Evolutionary conservation across 2,888 invertebrate genomes (phyloP).

Genomic region (Laothoe populi): DNA sequence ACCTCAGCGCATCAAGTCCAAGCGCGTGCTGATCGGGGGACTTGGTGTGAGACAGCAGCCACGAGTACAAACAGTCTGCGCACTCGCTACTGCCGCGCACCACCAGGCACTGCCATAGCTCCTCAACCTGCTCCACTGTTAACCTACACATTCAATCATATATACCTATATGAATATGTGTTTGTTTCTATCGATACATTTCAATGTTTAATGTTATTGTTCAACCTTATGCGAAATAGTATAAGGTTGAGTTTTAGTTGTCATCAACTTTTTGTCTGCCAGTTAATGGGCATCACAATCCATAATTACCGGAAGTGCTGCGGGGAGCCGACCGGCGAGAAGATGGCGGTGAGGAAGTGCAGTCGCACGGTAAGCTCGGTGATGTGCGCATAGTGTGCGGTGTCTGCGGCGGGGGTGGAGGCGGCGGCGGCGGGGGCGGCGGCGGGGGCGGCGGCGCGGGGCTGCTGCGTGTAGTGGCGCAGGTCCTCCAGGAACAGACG

Average conservation of each 20-base stretch:
- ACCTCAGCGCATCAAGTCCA: conserved; percentile 93
- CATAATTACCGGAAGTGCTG: conserved; percentile 90
- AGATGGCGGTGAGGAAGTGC: conserved; percentile 96
- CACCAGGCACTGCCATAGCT: conserved; percentile 95
- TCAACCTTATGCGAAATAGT: no score
- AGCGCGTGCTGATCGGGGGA: conserved; percentile 96
- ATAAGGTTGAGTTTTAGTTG: no score
- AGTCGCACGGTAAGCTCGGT: conserved; percentile 96
- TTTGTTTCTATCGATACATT: no score
- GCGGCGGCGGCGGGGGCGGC: conserved; percentile 55
- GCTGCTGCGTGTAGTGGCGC: conserved; percentile 84
- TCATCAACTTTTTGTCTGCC: no score
- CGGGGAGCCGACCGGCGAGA: conserved; percentile 95
- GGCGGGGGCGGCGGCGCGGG: conserved; percentile 41
- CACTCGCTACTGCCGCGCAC: conserved; percentile 90
- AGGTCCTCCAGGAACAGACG: conserved; percentile 95
- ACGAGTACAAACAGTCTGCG: conserved; percentile 96
- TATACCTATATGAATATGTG: no score
- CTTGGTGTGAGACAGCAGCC: conserved; percentile 96
- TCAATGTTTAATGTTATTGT: no score
- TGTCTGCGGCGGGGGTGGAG: conserved; percentile 48
- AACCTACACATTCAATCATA: no score
- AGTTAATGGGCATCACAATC: not conserved
- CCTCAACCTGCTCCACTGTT: conserved; percentile 95
- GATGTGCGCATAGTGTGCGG: conserved; percentile 86